These are phyloP conservation scores for Autographa pulchrina DNA, from an alignment of 2,888 invertebrate species.

Conservation along the genomic window DNA sequence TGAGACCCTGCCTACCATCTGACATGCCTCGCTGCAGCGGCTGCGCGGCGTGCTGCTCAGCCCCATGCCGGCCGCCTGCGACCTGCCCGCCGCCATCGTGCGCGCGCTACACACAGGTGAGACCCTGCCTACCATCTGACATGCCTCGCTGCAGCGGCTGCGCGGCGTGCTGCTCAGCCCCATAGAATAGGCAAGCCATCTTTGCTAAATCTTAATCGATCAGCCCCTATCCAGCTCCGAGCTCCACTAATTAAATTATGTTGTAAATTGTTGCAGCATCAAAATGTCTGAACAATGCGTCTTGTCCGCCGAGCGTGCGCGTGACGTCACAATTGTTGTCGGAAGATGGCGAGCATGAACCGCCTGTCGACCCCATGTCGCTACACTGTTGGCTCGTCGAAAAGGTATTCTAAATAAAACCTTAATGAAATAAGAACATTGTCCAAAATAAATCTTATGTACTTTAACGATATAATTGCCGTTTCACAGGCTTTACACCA, in stretches of 20 bases:
- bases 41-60: too few relatives aligned
- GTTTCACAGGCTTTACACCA: conserved; percentile 89
- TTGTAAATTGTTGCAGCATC: conserved; percentile 63
- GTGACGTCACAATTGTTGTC: conserved; percentile 50
- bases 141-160: neutral
- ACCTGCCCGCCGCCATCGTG: conserved; percentile 4
- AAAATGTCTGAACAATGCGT: conserved; percentile 58
- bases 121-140: neutral
- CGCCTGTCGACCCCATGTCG: conserved; percentile 82
- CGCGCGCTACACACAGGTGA: neutral
- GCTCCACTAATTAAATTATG: neutral
- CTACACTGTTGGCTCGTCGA: conserved; percentile 91
- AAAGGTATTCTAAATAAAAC: conserved; percentile 67
- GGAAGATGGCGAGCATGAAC: conserved; percentile 68
- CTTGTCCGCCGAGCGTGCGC: conserved; percentile 35
- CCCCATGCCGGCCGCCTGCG: conserved; percentile 55
- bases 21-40: neutral
- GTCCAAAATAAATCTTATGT: neutral
- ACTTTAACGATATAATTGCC: neutral
- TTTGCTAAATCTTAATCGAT: neutral
- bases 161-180: too few relatives aligned
- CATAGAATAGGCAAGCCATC: neutral
- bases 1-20: conserved; percentile 70
- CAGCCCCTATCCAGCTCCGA: neutral
- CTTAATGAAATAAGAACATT: neutral